Percentiles rank a stretch among this genome's conserved stretches.
These are phyloP conservation scores for Lutra lutra DNA, from an alignment of 2,797 vertebrate genomes.

Conservation along the genomic window DNA sequence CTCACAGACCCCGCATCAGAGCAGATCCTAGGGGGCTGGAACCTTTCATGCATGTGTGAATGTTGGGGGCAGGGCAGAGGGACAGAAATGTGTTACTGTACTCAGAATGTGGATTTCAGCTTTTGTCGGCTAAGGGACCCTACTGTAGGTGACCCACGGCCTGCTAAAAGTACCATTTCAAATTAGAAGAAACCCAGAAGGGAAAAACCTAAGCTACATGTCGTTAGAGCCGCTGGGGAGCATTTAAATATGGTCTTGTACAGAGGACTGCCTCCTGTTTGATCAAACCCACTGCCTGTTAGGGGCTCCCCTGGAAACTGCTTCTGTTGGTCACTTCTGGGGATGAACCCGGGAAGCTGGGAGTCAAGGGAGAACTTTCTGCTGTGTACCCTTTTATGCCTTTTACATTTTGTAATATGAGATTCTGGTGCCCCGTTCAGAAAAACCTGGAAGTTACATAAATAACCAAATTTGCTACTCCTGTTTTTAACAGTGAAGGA, in stretches of 20 bases:
- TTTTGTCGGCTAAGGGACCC: no score
- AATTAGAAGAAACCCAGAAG: background rate
- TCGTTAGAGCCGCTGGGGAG: background rate
- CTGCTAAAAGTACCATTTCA: background rate
- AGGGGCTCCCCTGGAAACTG: background rate
- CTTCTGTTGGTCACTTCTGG: background rate
- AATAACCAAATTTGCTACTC: background rate
- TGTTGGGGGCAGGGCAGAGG: background rate
- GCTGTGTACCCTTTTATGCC: background rate
- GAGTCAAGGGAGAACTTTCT: background rate
- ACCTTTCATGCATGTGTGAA: fast-evolving
- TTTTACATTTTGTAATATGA: background rate
- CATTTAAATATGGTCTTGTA: fast-evolving
- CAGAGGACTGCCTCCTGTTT: fast-evolving
- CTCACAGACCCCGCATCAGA: fast-evolving
- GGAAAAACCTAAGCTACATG: background rate
- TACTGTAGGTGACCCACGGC: background rate
- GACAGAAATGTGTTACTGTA: fast-evolving
- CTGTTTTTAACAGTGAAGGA: background rate
- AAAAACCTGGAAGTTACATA: background rate
- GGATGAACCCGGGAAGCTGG: background rate
- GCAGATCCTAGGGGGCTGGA: background rate
- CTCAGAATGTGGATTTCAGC: background rate
- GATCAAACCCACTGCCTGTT: fast-evolving
- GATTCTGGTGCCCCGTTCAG: background rate